Conservation (phyloP, 2,888 invertebrate genomes). For the Agriotes lineatus region DNA sequence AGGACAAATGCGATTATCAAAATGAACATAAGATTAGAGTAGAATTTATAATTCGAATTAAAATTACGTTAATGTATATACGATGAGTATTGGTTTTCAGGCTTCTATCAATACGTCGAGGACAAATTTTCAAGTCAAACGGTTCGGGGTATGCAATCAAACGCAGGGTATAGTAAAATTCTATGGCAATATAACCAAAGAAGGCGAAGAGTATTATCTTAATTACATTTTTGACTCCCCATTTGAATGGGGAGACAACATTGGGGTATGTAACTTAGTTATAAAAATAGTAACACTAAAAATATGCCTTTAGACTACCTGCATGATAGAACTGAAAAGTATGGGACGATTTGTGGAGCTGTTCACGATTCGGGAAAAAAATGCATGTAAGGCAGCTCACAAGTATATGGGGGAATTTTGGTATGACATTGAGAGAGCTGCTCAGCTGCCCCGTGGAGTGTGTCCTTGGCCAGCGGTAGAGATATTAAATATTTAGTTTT, state of each 20-base stretch:
- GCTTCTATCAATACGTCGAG: too few species aligned
- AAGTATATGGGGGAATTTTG: constrained; percentile 13
- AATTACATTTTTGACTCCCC: constrained; percentile 62
- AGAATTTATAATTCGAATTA: too few species aligned
- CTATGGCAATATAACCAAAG: neutral
- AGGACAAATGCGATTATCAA: too few species aligned
- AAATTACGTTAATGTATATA: too few species aligned
- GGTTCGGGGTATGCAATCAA: neutral
- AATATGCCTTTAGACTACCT: too few species aligned
- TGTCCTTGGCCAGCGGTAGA: constrained; percentile 10
- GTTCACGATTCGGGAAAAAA: neutral
- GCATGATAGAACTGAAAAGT: too few species aligned
- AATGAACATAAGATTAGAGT: too few species aligned
- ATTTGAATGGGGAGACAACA: constrained; percentile 38
- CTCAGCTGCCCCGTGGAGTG: neutral
- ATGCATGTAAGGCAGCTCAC: neutral
- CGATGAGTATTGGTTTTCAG: too few species aligned
- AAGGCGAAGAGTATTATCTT: constrained; percentile 66
- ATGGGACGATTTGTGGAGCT: too few species aligned
- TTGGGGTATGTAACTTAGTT: neutral
- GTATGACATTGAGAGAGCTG: neutral
- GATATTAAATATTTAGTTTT: too few species aligned
- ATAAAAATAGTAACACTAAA: too few species aligned
- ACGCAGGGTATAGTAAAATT: neutral
- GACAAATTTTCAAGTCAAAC: neutral